A percentile compares a stretch with the other conserved stretches of the same genome.
These are phyloP conservation scores for Peromyscus melanophrys DNA, from an alignment of 2,797 vertebrate species.

Conservation along the genomic window DNA sequence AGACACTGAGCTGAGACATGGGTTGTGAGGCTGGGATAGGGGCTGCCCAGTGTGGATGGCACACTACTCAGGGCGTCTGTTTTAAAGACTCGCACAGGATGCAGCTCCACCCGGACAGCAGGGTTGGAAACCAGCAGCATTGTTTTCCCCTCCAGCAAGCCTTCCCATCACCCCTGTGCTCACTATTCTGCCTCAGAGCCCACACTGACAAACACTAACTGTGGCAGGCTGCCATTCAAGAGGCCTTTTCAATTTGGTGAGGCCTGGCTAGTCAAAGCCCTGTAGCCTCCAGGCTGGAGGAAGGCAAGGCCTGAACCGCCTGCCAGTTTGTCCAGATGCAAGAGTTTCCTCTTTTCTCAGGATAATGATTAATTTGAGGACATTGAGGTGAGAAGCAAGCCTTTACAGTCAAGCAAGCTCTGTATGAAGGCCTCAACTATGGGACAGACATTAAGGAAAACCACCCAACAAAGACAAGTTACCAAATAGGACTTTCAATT, in stretches of 20 bases:
- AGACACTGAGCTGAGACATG: neutral
- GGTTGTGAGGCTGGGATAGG: neutral
- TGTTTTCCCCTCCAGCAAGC: neutral
- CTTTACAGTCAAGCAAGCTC: constrained; percentile 42
- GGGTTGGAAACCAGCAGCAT: too few relatives aligned
- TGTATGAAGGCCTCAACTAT: constrained; percentile 42
- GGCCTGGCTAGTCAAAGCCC: constrained; percentile 70
- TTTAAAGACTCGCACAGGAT: neutral
- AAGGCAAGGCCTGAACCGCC: constrained; percentile 31
- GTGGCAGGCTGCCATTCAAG: constrained; percentile 73
- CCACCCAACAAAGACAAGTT: constrained; percentile 43
- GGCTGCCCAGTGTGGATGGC: neutral
- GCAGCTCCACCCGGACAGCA: neutral
- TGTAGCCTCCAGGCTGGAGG: constrained; percentile 1
- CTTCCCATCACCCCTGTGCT: neutral
- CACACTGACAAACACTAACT: constrained; percentile 59
- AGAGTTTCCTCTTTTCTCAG: constrained; percentile 59
- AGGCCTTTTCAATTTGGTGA: constrained; percentile 71
- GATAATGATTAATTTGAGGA: constrained; percentile 68
- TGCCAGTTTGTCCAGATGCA: constrained; percentile 41
- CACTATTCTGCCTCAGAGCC: constrained; percentile 72
- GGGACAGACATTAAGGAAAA: constrained; percentile 66
- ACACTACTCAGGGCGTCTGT: neutral
- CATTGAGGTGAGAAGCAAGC: constrained; percentile 57
- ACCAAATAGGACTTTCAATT: constrained; percentile 60